Conservation (phyloP, 2,113 vertebrate genomes). For the Menura novaehollandiae region DNA sequence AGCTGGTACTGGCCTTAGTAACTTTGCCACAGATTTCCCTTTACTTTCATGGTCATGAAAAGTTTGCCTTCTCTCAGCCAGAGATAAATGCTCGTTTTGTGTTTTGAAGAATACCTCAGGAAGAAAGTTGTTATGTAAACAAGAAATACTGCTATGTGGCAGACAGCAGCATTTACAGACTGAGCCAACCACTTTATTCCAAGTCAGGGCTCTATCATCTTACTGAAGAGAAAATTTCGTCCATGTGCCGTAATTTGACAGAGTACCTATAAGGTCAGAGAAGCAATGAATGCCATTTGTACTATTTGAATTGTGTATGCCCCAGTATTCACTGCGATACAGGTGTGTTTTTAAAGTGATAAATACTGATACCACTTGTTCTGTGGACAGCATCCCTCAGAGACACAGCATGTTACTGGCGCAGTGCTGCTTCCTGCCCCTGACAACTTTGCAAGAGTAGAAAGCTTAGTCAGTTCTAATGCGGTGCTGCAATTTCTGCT, state of each 20-base stretch:
- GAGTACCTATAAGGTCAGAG: background rate
- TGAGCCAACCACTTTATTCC: background rate
- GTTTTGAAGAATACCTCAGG: background rate
- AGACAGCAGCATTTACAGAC: background rate
- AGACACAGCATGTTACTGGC: background rate
- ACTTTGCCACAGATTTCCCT: background rate
- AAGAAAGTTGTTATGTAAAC: background rate
- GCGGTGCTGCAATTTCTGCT: background rate
- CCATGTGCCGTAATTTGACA: background rate
- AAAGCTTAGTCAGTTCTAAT: background rate
- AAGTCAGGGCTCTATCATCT: background rate
- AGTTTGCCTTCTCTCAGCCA: background rate
- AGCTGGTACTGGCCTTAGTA: background rate
- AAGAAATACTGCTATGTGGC: accelerated
- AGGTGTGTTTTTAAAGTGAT: background rate
- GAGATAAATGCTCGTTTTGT: background rate
- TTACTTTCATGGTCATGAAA: background rate
- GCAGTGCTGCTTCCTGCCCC: background rate
- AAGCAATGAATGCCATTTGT: background rate
- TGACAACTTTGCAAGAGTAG: background rate
- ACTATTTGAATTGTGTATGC: background rate
- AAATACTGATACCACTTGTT: background rate
- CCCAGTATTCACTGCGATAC: background rate
- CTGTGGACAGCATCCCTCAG: background rate
- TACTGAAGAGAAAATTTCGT: background rate